These are phyloP conservation scores for Pollenia amentaria DNA, from an alignment of 2,888 invertebrate genomes.

Conservation along the genomic window DNA sequence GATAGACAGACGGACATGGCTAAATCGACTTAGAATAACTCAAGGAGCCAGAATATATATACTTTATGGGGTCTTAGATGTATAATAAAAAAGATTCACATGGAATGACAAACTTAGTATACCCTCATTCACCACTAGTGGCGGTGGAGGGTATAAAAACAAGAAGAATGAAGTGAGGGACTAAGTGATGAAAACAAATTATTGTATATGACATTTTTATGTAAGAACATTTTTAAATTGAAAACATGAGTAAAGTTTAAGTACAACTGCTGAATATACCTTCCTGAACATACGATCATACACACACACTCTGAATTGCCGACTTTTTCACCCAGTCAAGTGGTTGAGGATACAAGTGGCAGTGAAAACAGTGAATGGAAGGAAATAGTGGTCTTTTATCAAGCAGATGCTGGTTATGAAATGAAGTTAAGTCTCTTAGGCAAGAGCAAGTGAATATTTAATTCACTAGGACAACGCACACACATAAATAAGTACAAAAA, in stretches of 20 bases:
- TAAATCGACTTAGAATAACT: no score
- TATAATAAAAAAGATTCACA: no score
- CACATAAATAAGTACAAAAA: background rate
- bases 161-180: background rate
- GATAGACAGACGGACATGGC: no score
- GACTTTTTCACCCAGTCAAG: background rate
- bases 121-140: no score
- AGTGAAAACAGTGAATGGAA: background rate
- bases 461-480: conserved; percentile 32
- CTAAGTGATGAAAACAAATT: conserved; percentile 1
- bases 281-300: background rate
- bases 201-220: conserved; percentile 39
- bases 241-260: conserved; percentile 42
- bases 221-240: conserved; percentile 48
- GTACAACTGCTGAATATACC: conserved; percentile 2
- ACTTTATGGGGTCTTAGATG: no score
- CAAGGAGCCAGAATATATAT: no score
- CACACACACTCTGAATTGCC: background rate
- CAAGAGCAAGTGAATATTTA: conserved; percentile 60
- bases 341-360: background rate
- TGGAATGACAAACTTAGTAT: no score
- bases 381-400: conserved; percentile 21
- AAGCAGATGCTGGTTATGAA: conserved; percentile 48
- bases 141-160: no score
- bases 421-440: conserved; percentile 60